Base-by-base conservation (phyloP, 23 tunicate species). In the Halocynthia roretzi region DNA sequence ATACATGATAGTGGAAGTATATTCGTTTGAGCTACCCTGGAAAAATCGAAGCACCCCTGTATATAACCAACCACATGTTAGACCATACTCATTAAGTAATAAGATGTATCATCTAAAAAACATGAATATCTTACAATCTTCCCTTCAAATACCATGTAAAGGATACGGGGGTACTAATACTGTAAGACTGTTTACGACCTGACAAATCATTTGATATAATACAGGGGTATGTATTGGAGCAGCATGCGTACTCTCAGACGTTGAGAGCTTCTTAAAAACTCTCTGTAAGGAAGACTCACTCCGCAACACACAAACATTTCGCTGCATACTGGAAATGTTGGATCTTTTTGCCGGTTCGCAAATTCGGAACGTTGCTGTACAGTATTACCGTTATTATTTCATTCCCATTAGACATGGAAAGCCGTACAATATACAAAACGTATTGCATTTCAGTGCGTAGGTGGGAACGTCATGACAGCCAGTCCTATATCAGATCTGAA, bases 401-500 rank as follows among this genome's bases (percentile, higher is more conserved):
- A 31, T 68, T 14, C 50, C 2, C 72, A 14, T 31, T 22, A 15
- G 14, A 14, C 18, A 15, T 68, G 50, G 44, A 5, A 31, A 21
- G 44, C 14, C 14, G 1, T 68, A 12, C 50, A 11, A 54, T 72
- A 51, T 1, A 17, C 18, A 60, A 60, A 31, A 31, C 44, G 44
- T 31, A 31, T 31, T 31, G 44, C 44, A 31, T 31, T 31, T 10
- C 61, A 87, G 93, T 80, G 77, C 22, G 52, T 93, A 8, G 98
- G 93, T 50, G 98, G 93, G 73, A 93, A 86, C 61, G 64, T 86
- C 15, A 88, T 88, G 91, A 88, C 96, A 8, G 99, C 96, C 20
- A 96, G 99, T 72, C 99, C 99, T 10, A 96, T 96, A 50, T 96
- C 99, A 12, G 99, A 96, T 66, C 73, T 96, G 52, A 89, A 91